Evolutionary conservation across 2,888 invertebrate genomes (phyloP).

Genomic region (Sphecodes monilicornis): DNA sequence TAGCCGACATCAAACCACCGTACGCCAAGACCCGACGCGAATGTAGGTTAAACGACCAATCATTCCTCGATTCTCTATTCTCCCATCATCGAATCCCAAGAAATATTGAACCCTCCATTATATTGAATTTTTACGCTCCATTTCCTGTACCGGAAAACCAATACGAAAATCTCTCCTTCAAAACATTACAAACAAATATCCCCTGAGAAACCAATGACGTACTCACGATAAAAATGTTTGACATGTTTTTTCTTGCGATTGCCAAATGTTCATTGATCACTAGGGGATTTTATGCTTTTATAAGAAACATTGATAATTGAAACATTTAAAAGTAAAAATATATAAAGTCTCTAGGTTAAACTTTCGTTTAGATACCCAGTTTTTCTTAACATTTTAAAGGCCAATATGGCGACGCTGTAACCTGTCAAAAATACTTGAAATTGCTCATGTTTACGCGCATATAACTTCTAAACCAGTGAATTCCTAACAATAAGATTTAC

Average conservation of each 20-base stretch:
- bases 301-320: too few species aligned
- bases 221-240: neutral
- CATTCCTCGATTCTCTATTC: conserved; percentile 36
- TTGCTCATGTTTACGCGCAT: too few species aligned
- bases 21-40: neutral
- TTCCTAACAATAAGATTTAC: too few species aligned
- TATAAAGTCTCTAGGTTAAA: too few species aligned
- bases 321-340: too few species aligned
- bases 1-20: conserved; percentile 19
- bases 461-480: too few species aligned
- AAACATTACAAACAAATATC: neutral
- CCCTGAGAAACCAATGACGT: neutral
- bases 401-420: too few species aligned
- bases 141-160: neutral
- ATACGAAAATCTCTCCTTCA: neutral
- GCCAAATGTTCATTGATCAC: neutral
- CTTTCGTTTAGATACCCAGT: too few species aligned
- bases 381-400: too few species aligned
- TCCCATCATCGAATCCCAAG: conserved; percentile 18
- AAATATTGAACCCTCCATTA: conserved; percentile 40
- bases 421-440: too few species aligned
- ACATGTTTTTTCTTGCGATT: too few species aligned
- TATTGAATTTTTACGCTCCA: conserved; percentile 36
- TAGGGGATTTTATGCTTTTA: too few species aligned
- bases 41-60: conserved; percentile 56